A percentile compares a stretch with the other conserved stretches of the same genome.
Conservation (phyloP, 2,888 invertebrate species). For the Rhamphomyia laevipes region DNA sequence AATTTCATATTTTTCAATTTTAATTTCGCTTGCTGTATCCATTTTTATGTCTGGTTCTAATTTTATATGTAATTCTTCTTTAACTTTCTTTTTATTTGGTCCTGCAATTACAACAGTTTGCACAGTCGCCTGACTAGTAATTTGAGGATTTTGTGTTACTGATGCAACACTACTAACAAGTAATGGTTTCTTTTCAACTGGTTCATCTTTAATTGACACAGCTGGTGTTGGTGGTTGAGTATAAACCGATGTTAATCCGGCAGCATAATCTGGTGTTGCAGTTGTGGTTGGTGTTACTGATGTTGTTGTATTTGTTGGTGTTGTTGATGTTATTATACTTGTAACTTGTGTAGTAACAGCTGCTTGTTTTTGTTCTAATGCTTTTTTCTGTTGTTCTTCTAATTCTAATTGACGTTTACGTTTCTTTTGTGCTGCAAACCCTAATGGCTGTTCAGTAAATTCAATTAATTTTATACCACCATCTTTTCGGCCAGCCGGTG, state of each 20-base stretch:
- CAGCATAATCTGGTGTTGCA: constrained; percentile 72
- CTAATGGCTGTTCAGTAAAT: constrained; percentile 84
- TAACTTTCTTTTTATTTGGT: constrained; percentile 5
- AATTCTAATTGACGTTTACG: constrained; percentile 68
- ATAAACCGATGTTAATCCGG: constrained; percentile 51
- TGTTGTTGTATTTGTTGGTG: constrained; percentile 35
- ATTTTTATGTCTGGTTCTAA: neutral
- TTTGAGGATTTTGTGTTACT: constrained; percentile 4
- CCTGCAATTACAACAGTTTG: constrained; percentile 1
- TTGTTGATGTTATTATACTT: constrained; percentile 22
- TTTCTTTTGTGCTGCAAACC: constrained; percentile 75
- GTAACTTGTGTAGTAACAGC: constrained; percentile 29
- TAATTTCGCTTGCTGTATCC: constrained; percentile 24
- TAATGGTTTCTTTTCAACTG: constrained; percentile 4
- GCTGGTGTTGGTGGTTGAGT: constrained; percentile 38
- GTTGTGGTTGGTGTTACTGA: constrained; percentile 30
- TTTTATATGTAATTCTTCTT: constrained; percentile 1
- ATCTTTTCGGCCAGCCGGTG: constrained; percentile 62
- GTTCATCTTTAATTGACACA: constrained; percentile 16
- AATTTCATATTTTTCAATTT: constrained; percentile 32
- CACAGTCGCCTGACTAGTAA: constrained; percentile 6
- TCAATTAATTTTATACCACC: constrained; percentile 91
- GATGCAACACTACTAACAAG: neutral
- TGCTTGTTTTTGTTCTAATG: constrained; percentile 41
- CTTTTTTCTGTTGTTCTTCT: constrained; percentile 53